Base-by-base conservation (phyloP, 2,888 invertebrate genomes). In the Aelia acuminata region DNA sequence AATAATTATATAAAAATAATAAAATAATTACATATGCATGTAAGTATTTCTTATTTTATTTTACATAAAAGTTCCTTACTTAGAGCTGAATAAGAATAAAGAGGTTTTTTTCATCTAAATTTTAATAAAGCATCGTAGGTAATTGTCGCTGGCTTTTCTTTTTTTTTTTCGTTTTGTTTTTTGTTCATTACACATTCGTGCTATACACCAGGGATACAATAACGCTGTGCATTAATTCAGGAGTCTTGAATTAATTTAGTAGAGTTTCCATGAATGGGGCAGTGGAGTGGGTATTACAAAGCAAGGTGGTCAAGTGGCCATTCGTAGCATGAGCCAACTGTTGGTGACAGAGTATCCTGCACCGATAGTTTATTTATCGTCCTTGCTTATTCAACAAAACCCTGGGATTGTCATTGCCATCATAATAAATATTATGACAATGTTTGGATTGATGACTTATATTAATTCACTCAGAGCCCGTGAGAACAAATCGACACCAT, bases 291-390 rank as follows among this genome's bases (percentile, higher is more conserved):
- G 80, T 80, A 43, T 80, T 80, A 80, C 43, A n/a, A n/a, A 80
- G 43, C 80, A 43, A 80, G 80, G 80, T 11, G 11, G 15, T 80
- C 4, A 80, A 80, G 80, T 80, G 80, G 80, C 80, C 43, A 80
- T 80, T 80, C 22, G 43, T 63, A 63, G 31, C 63, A 31, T 31
- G 4, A 31, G 31, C 63, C 63, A 57, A 57, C 57, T 57, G 57
- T 57, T 57, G 26, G n/a, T 63, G 63, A 31, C 63, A 63, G 63
- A 18, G 31, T 18, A 57, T 31, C 31, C 15, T 31, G 10, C 63
- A 18, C 31, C 63, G 18, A 63, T 63, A 31, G 15, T 1, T 4
- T 15, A 63, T 63, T 63, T 63, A 31, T 63, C 18, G 15, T 11
- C 18, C 63, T 1, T 63, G 63, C 31, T 63, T 31, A 31, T 63